Evolutionary conservation across 1,140 invertebrate genomes (phyloP), one percentile per base, ranked within the genome.

Genomic region (Calliopsis andreniformis): DNA sequence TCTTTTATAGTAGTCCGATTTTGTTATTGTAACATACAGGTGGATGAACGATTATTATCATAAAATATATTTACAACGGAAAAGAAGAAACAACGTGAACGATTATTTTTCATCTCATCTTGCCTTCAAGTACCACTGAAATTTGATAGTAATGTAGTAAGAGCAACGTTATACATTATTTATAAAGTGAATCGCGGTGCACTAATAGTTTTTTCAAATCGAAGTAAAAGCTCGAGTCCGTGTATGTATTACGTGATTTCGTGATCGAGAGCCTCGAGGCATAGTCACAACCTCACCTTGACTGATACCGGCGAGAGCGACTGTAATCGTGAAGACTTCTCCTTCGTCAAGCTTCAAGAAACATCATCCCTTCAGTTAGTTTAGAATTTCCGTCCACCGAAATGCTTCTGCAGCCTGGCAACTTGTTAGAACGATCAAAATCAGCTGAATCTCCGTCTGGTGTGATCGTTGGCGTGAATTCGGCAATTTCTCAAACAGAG

Each of bases 201-300:
- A 56, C 32, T 23, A 59, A 68, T 49, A 51, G 35, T 20, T 63
- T 62, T 47, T 76, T 61, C 64, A 49, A 76, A 76, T 61, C 58
- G 53, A 42, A 39, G 30, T 70, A 70, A 78, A 73, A 70, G 76
- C 39, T n/a, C n/a, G n/a, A 61, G 43, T 25, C 28, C 68, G 58
- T 51, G 18, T 68, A 71, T 28, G 62, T 59, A 10, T 32, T 39
- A 45, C 51, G 75, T 25, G 12, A 6, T 49, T 66, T 53, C 35
- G 35, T 55, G 5, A 0, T 56, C 45, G 35, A 35, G 20, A 42
- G 69, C 77, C 80, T 80, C 73, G 62, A 80, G 51, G 71, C 61
- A 47, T 53, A 72, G 18, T 47, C 47, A 42, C 35, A 58, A 63
- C 10, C 83, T 82, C 82, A 85, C 84, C 76, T 85, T 82, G 77